A percentile compares a stretch with the other conserved stretches of the same genome.
phyloP scores from a whole-genome alignment of 2,113 vertebrate species.

The Agapornis roseicollis region DNA sequence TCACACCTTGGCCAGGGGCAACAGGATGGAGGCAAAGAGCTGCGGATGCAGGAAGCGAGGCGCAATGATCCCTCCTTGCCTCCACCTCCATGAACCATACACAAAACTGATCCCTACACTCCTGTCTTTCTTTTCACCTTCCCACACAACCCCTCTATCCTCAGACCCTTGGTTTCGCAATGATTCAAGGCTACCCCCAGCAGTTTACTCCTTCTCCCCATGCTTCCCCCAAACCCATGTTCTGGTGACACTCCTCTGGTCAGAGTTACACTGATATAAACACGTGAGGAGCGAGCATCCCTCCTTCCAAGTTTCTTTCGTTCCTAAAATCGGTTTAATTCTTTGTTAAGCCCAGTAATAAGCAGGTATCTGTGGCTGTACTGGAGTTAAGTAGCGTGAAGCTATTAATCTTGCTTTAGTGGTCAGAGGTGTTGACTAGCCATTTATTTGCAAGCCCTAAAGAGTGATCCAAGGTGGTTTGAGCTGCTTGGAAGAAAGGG shows the following conservation, averaged over 20 bases:
- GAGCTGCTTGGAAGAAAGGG: background rate
- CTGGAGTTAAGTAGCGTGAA: background rate
- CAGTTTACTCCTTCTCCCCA: background rate
- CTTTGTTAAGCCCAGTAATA: background rate
- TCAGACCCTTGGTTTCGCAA: background rate
- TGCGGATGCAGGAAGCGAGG: background rate
- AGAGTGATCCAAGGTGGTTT: background rate
- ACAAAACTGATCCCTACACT: background rate
- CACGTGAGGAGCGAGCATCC: background rate
- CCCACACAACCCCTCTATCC: rapidly evolving
- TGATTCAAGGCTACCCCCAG: background rate
- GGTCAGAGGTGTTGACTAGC: background rate
- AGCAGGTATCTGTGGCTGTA: background rate
- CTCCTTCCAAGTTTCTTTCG: background rate
- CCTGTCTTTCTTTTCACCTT: background rate
- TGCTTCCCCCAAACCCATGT: background rate
- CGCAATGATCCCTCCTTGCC: background rate
- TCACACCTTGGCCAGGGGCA: background rate
- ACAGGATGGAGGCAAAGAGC: background rate
- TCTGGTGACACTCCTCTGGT: background rate
- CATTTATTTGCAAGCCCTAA: background rate
- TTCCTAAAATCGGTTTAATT: background rate
- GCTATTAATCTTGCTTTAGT: background rate
- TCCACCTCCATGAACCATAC: background rate
- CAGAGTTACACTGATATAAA: background rate